Evolutionary conservation across 1,140 invertebrate genomes (phyloP).

Genomic region (Gyrodactylus bullatarudis): DNA sequence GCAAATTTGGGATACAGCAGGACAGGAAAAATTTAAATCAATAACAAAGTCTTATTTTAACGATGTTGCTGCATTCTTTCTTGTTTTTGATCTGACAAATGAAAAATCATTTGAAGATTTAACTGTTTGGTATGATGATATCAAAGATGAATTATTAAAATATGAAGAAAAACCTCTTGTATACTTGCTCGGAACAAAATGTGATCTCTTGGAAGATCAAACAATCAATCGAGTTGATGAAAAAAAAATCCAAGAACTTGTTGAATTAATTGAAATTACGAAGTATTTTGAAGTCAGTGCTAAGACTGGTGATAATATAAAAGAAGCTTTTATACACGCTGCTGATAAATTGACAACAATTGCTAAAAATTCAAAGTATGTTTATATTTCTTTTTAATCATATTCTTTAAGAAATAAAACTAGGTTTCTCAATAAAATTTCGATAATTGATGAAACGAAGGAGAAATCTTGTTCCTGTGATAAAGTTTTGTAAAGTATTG

Average conservation of each 20-base stretch:
- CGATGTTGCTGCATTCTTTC: not conserved
- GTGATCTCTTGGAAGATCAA: not conserved
- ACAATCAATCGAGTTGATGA: not conserved
- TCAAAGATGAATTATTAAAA: not conserved
- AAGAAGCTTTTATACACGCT: not conserved
- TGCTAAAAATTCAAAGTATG: not conserved
- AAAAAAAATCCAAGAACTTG: not conserved
- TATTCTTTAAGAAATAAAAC: not conserved
- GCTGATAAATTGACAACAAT: not conserved
- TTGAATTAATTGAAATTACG: not conserved
- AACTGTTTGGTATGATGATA: not conserved
- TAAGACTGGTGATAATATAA: not conserved
- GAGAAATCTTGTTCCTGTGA: not conserved
- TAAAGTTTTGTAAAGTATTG: not conserved
- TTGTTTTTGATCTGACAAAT: not conserved
- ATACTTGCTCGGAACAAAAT: not conserved
- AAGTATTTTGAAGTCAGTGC: not conserved
- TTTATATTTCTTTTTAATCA: not conserved
- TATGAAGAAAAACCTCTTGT: not conserved
- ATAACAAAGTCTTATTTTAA: constrained; percentile 74
- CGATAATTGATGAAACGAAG: not conserved
- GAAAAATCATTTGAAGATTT: not conserved
- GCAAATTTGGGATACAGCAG: constrained; percentile 70
- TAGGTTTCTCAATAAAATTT: not conserved
- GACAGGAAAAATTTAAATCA: constrained; percentile 74